A percentile compares a stretch with the other conserved stretches of the same genome.
Conservation (phyloP, 2,113 vertebrate genomes). For the Oenanthe melanoleuca region DNA sequence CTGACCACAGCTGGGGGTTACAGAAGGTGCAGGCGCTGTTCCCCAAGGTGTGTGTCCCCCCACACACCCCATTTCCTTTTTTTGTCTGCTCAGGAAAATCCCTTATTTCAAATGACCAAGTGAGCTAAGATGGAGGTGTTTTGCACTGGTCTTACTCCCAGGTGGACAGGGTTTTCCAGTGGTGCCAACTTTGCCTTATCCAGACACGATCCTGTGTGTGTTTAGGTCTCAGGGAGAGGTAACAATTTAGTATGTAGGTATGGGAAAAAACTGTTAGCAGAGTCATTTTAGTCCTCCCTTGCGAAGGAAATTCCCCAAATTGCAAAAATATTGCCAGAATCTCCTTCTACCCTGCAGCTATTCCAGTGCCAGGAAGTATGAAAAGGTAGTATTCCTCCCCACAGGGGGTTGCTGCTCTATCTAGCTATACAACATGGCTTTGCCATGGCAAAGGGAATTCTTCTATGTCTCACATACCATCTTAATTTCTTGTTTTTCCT, state of each 20-base stretch:
- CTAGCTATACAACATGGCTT: fast-evolving
- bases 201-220: neutral
- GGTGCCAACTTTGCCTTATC: neutral
- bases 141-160: neutral
- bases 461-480: neutral
- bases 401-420: neutral
- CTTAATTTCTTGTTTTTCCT: neutral
- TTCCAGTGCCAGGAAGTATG: neutral
- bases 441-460: neutral
- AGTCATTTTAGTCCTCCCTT: neutral
- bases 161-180: neutral
- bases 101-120: neutral
- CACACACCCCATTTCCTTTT: fast-evolving
- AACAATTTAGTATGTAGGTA: neutral
- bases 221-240: neutral
- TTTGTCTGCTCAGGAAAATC: neutral
- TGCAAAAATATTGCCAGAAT: neutral
- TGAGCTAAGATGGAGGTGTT: neutral
- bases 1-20: neutral
- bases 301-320: neutral
- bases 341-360: neutral
- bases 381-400: neutral
- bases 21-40: neutral
- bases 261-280: neutral
- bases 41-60: neutral